Base-by-base conservation (phyloP, 2,113 vertebrate species). In the Chloropsis cyanopogon region DNA sequence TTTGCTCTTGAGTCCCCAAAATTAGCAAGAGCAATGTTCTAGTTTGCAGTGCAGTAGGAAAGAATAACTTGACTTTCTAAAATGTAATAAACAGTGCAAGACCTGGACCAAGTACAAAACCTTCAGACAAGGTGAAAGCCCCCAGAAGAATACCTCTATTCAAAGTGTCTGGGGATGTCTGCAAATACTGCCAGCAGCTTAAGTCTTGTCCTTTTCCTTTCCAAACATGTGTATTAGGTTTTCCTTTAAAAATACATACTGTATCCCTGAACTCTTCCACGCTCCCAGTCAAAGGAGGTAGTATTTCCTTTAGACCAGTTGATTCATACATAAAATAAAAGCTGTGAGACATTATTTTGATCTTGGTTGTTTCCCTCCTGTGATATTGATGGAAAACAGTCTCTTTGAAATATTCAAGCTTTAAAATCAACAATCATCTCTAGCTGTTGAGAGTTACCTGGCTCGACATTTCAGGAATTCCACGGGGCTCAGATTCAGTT, bases 101-200 rank as follows among this genome's bases (percentile, higher is more conserved):
- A 65, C 82, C 79, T 97, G 93, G 95, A 97, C 91, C 52, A 66
- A 82, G 68, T 94, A 94, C 95, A 96, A 95, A 96, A 91, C 80
- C 72, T 82, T 96, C 94, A 94, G 93, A 94, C 95, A 96, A 97
- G 93, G 94, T 95, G 91, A 96, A 92, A 96, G 84, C 79, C 95
- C 95, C 91, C 82, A 94, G 90, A 97, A 95, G 86, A 97, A 97
- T 96, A 95, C 91, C 44, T 92, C 95, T 82, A 96, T 97, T 96
- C 95, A 97, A 86, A 95, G 82, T 79, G 91, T 91, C 92, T 93
- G 78, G 85, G 92, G 93, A 93, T 91, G 95, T 96, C 95, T 97
- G 90, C 94, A 96, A 96, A 84, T 94, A 83, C 35, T 97, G 95
- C 95, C 91, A 97, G 92, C 35, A 92, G 70, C 88, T 89, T 82